A percentile compares a stretch with the other conserved stretches of the same genome.
phyloP scores from a whole-genome alignment of 2,888 invertebrate species.

The Carpatolechia fugitivella region DNA sequence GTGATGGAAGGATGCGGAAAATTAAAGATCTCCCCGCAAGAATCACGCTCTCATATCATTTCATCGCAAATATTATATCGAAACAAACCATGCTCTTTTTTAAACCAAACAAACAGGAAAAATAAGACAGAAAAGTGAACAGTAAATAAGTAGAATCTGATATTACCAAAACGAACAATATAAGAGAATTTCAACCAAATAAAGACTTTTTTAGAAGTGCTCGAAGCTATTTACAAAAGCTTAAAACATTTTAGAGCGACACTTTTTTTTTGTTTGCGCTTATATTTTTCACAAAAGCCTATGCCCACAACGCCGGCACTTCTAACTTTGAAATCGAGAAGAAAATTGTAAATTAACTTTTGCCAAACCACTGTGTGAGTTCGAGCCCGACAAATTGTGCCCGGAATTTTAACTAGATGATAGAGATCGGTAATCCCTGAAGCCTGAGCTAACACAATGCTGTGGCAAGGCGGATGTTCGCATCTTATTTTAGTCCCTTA shows the following conservation, averaged over 20 bases:
- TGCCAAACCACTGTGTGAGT: slow-evolving; percentile 58
- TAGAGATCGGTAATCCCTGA: slow-evolving; percentile 68
- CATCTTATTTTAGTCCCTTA: slow-evolving; percentile 70
- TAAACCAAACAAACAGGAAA: slow-evolving; percentile 1
- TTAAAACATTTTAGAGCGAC: slow-evolving; percentile 1
- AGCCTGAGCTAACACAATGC: slow-evolving; percentile 64
- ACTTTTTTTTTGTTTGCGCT: too few relatives aligned
- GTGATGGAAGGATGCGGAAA: slow-evolving; percentile 26
- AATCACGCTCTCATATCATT: slow-evolving; percentile 2
- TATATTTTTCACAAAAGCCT: slow-evolving; percentile 1
- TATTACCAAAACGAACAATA: neutral
- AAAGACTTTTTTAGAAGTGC: neutral
- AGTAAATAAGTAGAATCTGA: too few relatives aligned
- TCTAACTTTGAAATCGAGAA: slow-evolving; percentile 46
- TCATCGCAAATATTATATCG: slow-evolving; percentile 2
- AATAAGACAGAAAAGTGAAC: neutral
- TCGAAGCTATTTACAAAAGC: neutral
- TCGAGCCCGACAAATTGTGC: slow-evolving; percentile 58
- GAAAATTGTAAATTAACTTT: slow-evolving; percentile 68
- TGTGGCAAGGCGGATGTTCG: slow-evolving; percentile 63
- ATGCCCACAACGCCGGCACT: slow-evolving; percentile 24
- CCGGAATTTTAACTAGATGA: slow-evolving; percentile 70
- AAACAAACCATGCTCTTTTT: neutral
- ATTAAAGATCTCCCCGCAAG: slow-evolving; percentile 15
- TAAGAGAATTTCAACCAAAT: neutral